Percentiles rank a stretch among this genome's conserved stretches.
Conservation (phyloP, 2,888 invertebrate genomes). For the Amorpha juglandis region DNA sequence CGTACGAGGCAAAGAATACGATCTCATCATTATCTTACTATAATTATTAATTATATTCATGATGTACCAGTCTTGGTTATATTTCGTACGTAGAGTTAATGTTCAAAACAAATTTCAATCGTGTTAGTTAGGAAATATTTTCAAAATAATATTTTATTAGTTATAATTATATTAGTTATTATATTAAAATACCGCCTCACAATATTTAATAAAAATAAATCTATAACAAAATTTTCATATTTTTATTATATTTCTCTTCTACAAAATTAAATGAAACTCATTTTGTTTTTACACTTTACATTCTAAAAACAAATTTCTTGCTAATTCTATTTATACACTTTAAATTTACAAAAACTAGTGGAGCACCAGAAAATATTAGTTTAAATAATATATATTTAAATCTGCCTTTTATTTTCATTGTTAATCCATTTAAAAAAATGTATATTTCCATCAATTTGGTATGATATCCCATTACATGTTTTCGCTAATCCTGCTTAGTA, state of each 20-base stretch:
- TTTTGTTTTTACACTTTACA: not conserved
- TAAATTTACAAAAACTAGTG: not conserved
- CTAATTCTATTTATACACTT: not conserved
- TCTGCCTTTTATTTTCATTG: not conserved
- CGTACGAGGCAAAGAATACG: slow-evolving; percentile 22
- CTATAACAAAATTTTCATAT: slow-evolving; percentile 11
- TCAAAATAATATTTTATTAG: slow-evolving; percentile 9
- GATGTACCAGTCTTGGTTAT: not conserved
- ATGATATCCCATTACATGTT: not conserved
- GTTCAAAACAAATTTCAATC: not conserved
- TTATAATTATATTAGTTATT: slow-evolving; percentile 1
- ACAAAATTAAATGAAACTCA: slow-evolving; percentile 14
- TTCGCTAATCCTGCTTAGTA: not conserved
- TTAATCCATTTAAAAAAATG: not conserved
- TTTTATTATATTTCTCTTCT: slow-evolving; percentile 14
- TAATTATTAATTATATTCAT: slow-evolving; percentile 2
- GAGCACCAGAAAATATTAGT: not conserved
- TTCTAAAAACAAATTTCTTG: not conserved
- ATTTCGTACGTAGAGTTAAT: not conserved
- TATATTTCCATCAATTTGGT: not conserved
- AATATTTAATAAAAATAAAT: slow-evolving; percentile 10
- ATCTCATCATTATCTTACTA: slow-evolving; percentile 26
- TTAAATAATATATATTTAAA: not conserved
- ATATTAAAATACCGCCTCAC: slow-evolving; percentile 16
- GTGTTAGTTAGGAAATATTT: not conserved